These are phyloP conservation scores for Pseudorectes ferrugineus DNA, from an alignment of 2,113 vertebrate genomes.

Conservation along the genomic window DNA sequence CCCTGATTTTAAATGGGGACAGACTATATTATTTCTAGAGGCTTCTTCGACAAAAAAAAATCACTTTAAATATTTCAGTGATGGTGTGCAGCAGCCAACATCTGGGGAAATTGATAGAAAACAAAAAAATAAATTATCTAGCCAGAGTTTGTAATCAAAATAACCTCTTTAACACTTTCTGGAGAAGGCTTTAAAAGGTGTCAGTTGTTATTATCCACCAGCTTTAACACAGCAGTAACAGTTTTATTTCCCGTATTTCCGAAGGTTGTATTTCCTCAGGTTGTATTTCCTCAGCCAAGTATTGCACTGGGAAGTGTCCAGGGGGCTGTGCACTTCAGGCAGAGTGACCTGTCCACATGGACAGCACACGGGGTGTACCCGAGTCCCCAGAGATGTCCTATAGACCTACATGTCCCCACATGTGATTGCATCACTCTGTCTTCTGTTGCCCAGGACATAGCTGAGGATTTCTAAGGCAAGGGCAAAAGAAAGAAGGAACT, in stretches of 20 bases:
- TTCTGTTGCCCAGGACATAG: not conserved
- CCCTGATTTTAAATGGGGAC: not conserved
- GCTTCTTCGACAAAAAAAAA: not conserved
- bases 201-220: not conserved
- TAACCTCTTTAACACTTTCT: not conserved
- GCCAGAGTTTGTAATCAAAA: not conserved
- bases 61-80: not conserved
- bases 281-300: not conserved
- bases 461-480: not conserved
- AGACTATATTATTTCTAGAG: not conserved
- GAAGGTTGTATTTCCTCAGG: not conserved
- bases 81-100: not conserved
- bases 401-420: accelerated
- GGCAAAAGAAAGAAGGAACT: not conserved
- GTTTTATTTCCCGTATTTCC: not conserved
- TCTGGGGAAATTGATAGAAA: not conserved
- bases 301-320: not conserved
- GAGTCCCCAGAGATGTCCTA: not conserved
- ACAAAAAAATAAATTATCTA: not conserved
- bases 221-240: not conserved
- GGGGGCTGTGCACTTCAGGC: not conserved
- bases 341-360: too few species aligned
- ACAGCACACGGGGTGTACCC: not conserved
- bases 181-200: not conserved
- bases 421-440: not conserved